Evolutionary conservation across 2,888 invertebrate genomes (phyloP).

Genomic region (Diadegma fenestrale): DNA sequence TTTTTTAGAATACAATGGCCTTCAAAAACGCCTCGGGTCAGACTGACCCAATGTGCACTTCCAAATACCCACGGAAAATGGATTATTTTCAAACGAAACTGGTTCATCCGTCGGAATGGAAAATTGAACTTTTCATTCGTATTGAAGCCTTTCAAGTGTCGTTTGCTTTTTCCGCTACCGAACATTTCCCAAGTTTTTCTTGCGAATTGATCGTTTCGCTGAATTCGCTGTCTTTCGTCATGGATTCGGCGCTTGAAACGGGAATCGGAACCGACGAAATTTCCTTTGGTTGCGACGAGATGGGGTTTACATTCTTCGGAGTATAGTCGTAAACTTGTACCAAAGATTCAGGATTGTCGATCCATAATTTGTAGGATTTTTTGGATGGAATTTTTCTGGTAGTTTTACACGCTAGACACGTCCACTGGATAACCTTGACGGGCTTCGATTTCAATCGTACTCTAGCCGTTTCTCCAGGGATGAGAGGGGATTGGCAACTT

Average conservation of each 20-base stretch:
- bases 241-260: background rate
- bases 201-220: background rate
- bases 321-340: constrained; percentile 85
- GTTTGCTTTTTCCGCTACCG: background rate
- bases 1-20: too few species aligned
- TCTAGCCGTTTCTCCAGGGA: constrained; percentile 86
- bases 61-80: too few species aligned
- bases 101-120: background rate
- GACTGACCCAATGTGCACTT: too few species aligned
- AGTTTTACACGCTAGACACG: constrained; percentile 85
- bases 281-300: background rate
- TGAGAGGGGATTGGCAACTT: constrained; percentile 86
- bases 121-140: background rate
- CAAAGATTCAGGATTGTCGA: constrained; percentile 86
- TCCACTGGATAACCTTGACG: constrained; percentile 85
- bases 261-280: background rate
- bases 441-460: constrained; percentile 86
- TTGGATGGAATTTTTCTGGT: constrained; percentile 83
- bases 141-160: constrained; percentile 24
- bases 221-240: background rate
- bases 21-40: too few species aligned
- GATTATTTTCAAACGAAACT: background rate
- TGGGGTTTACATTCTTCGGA: constrained; percentile 64
- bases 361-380: constrained; percentile 86
- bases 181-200: constrained; percentile 1